phyloP scores from a whole-genome alignment of 2,888 invertebrate genomes.

The Phoenoteleia sp. region DNA sequence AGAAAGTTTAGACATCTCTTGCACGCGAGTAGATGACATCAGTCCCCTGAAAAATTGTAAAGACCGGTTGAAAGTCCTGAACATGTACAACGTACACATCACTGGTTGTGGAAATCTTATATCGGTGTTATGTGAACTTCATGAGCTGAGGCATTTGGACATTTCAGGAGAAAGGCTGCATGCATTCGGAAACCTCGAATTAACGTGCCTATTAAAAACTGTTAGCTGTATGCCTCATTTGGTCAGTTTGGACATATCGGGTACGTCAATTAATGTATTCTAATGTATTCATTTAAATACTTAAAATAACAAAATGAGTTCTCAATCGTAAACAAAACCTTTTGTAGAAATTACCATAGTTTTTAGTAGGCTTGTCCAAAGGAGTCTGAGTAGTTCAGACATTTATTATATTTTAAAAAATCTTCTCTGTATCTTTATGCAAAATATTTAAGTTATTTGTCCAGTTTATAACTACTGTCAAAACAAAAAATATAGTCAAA shows the following conservation, averaged over 20 bases:
- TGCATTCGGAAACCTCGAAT: slow-evolving; percentile 86
- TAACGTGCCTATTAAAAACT: slow-evolving; percentile 87
- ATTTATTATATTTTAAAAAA: too few relatives aligned
- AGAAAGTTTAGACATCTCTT: slow-evolving; percentile 90
- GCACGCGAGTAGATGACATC: slow-evolving; percentile 89
- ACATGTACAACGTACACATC: slow-evolving; percentile 89
- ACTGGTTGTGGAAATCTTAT: slow-evolving; percentile 85
- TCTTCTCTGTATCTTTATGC: too few relatives aligned
- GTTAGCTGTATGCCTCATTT: slow-evolving; percentile 88
- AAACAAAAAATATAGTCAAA: too few relatives aligned
- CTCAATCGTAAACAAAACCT: too few relatives aligned
- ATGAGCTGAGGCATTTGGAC: slow-evolving; percentile 88
- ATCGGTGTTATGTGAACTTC: slow-evolving; percentile 87
- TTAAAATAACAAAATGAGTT: too few relatives aligned
- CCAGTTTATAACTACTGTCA: too few relatives aligned
- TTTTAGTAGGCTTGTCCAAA: too few relatives aligned
- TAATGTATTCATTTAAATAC: too few relatives aligned
- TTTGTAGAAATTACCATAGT: too few relatives aligned
- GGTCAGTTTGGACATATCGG: slow-evolving; percentile 89
- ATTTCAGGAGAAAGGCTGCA: slow-evolving; percentile 88
- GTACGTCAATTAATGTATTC: too few relatives aligned
- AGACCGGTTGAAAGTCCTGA: slow-evolving; percentile 88
- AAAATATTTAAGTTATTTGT: too few relatives aligned
- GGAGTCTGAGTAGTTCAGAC: too few relatives aligned
- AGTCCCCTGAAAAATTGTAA: slow-evolving; percentile 88